Conservation (phyloP, 2,113 vertebrate genomes). For the Trematocara zebra region DNA sequence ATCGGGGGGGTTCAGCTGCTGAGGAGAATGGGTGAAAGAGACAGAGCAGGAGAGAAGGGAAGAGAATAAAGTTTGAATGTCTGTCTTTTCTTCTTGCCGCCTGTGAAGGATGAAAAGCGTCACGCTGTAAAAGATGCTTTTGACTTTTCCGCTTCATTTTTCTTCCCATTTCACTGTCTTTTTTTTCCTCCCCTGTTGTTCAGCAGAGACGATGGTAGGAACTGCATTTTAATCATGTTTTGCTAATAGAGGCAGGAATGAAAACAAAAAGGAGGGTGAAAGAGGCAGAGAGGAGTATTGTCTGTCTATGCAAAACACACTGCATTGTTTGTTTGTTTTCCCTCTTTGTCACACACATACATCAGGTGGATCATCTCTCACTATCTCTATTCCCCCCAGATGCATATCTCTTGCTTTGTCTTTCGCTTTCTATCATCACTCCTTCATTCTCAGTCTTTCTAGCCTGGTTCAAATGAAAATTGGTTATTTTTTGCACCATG, state of each 20-base stretch:
- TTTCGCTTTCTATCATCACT: conserved; percentile 23
- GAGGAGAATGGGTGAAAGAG: conserved; percentile 41
- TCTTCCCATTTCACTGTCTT: conserved; percentile 29
- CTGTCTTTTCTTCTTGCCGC: conserved; percentile 64
- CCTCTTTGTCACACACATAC: conserved; percentile 38
- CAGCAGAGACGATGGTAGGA: conserved; percentile 59
- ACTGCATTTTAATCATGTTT: conserved; percentile 78
- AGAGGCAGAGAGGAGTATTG: conserved; percentile 58
- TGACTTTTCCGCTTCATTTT: conserved; percentile 68
- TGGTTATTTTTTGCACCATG: not conserved
- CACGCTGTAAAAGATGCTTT: conserved; percentile 68
- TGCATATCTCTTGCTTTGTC: conserved; percentile 37
- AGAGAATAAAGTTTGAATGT: conserved; percentile 62
- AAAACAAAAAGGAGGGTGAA: conserved; percentile 56
- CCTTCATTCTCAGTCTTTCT: not conserved
- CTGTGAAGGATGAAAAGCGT: conserved; percentile 72
- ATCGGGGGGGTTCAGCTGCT: conserved; percentile 44
- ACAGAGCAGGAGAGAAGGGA: not conserved
- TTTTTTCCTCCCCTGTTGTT: conserved; percentile 6
- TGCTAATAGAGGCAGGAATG: conserved; percentile 66
- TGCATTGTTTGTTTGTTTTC: conserved; percentile 65
- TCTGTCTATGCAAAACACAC: conserved; percentile 60
- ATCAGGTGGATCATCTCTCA: conserved; percentile 59
- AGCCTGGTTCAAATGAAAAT: not conserved
- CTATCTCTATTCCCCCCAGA: conserved; percentile 46